These are phyloP conservation scores for Elaphurus davidianus DNA, from an alignment of 2,113 vertebrate species.

Conservation along the genomic window DNA sequence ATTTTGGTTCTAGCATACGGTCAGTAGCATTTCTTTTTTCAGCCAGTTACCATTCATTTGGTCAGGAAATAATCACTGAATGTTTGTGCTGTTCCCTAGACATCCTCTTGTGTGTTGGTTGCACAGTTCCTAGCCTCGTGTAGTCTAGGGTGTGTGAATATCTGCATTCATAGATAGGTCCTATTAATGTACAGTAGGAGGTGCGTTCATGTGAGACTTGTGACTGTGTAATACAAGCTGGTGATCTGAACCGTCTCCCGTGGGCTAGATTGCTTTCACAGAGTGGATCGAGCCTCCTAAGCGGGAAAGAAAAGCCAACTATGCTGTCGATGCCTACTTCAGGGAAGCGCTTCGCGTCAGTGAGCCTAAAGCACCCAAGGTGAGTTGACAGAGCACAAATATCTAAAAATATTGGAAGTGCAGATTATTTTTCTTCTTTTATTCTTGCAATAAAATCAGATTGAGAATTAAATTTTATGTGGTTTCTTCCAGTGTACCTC, in stretches of 20 bases:
- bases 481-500: background rate
- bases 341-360: conserved; percentile 98
- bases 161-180: background rate
- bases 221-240: background rate
- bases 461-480: background rate
- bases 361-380: conserved; percentile 99
- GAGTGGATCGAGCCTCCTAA: conserved; percentile 99
- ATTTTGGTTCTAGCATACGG: background rate
- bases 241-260: background rate
- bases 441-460: background rate
- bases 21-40: background rate
- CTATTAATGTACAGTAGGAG: background rate
- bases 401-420: background rate
- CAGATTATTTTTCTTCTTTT: background rate
- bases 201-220: background rate
- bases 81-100: background rate
- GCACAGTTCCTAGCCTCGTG: background rate
- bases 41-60: background rate
- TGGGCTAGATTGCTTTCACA: conserved; percentile 90
- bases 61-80: background rate
- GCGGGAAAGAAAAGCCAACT: conserved; percentile 98
- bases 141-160: background rate
- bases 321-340: conserved; percentile 98
- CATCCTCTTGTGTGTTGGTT: background rate
- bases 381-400: conserved; percentile 66